Base-by-base conservation (phyloP, 1,140 invertebrate genomes). In the Lanistes nyassanus region DNA sequence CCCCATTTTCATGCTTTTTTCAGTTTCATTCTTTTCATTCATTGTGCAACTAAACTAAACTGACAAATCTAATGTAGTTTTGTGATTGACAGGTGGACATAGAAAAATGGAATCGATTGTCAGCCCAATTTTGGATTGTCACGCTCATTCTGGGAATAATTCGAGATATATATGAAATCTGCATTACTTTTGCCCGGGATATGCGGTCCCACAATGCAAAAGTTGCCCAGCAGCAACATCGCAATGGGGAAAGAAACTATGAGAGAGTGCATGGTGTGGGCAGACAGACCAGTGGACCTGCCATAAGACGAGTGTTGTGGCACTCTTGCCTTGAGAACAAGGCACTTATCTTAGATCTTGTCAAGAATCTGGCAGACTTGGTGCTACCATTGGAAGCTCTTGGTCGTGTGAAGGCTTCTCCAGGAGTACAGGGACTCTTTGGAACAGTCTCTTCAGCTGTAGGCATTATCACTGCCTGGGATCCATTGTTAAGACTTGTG, bases 311-410 rank as follows among this genome's bases (percentile, higher is more conserved):
- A 62, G 47, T 80, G 13, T 62, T 81, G 19, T 53, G 65, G 72
- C 81, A 76, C 70, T 84, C 81, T 58, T 21, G 85, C 26, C 29
- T 72, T 39, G 81, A 86, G 56, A 88, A 87, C 75, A 76, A 82
- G 34, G 83, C 88, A 3, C 88, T 96, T 6, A 89, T 94, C 75
- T 90, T 96, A 65, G 95, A 97, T 88, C 93, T 94, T 4, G 78
- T 95, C 5, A 96, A 95, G 85, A 96, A 97, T 91, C 87, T 91
- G n/a, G 95, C 94, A 90, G 95, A 97, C 88, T 83, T 96, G 47
- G 94, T 95, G 73, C 93, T 97, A 83, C 95, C 95, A 1, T 88
- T 96, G 62, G 93, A 94, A 71, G 92, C 93, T 64, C 88, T 96
- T 75, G 94, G 94, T 0, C 93, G 93, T 84, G 91, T 93, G 0